Conservation (phyloP, 2,113 vertebrate genomes). For the Ornithorhynchus anatinus region DNA sequence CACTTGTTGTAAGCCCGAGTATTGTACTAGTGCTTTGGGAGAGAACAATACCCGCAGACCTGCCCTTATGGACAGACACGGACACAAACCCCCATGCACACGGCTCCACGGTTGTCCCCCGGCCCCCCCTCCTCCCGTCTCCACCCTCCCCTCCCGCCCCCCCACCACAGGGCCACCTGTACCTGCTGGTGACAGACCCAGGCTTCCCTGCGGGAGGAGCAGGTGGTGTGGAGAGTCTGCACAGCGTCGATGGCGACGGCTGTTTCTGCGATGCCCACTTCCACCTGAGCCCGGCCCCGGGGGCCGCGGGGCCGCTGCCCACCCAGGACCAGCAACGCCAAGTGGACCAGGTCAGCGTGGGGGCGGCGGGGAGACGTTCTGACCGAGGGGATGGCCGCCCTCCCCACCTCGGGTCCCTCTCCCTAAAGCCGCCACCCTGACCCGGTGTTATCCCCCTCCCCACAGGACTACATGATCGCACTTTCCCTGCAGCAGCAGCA, state of each 20-base stretch:
- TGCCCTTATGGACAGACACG: no score
- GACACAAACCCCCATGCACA: no score
- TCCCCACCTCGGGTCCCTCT: background rate
- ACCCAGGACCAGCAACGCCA: constrained; percentile 76
- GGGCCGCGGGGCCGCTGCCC: constrained; percentile 52
- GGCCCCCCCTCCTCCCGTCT: no score
- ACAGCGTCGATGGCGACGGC: constrained; percentile 90
- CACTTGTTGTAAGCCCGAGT: no score
- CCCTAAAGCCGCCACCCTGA: background rate
- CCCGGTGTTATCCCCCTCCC: background rate
- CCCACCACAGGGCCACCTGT: constrained; percentile 82
- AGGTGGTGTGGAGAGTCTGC: constrained; percentile 90
- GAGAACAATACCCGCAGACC: no score
- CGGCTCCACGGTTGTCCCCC: background rate
- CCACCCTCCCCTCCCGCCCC: fast-evolving
- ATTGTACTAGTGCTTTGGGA: no score
- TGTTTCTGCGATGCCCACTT: constrained; percentile 91
- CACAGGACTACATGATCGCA: constrained; percentile 89
- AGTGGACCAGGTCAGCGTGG: constrained; percentile 81
- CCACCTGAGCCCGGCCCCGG: constrained; percentile 77
- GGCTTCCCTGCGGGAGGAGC: constrained; percentile 89
- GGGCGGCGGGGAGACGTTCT: no score
- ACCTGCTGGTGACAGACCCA: constrained; percentile 93
- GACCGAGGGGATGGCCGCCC: background rate
- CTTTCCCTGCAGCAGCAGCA: constrained; percentile 88